These are phyloP conservation scores for Morpho deidamia DNA, from an alignment of 2,888 invertebrate species.

Conservation along the genomic window DNA sequence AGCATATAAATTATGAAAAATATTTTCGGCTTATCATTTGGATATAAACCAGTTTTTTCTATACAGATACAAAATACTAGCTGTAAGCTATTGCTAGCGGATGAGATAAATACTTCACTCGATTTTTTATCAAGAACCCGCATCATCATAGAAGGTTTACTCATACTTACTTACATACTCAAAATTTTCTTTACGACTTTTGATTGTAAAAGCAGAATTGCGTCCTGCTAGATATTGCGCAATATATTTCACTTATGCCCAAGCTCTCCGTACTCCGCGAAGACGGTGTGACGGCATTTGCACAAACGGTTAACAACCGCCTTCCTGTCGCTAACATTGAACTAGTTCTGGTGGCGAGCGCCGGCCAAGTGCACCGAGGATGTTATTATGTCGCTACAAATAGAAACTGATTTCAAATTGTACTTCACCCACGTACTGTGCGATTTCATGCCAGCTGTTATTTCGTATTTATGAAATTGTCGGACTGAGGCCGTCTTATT, in stretches of 20 bases:
- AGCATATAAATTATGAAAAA: too few species aligned
- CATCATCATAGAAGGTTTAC: too few species aligned
- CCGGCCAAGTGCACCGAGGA: conserved; percentile 73
- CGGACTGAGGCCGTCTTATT: not conserved
- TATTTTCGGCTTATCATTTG: too few species aligned
- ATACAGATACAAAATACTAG: too few species aligned
- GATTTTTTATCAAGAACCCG: too few species aligned
- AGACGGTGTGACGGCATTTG: conserved; percentile 47
- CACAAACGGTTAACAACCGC: conserved; percentile 62
- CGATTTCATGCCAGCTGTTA: conserved; percentile 17
- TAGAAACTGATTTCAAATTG: conserved; percentile 47
- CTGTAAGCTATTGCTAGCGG: too few species aligned
- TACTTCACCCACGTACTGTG: conserved; percentile 22
- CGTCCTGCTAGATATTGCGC: conserved; percentile 20
- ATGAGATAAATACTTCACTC: too few species aligned
- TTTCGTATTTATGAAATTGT: conserved; percentile 7
- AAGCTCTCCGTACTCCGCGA: conserved; percentile 30
- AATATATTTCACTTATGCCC: conserved; percentile 24
- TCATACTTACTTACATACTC: too few species aligned
- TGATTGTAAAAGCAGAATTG: not conserved
- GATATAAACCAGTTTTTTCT: too few species aligned
- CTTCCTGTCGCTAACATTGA: conserved; percentile 73
- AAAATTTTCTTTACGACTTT: too few species aligned
- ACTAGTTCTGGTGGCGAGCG: conserved; percentile 54
- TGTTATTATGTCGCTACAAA: conserved; percentile 56